Conservation (phyloP, 2,888 invertebrate species). For the Didymodactylos carnosus region DNA sequence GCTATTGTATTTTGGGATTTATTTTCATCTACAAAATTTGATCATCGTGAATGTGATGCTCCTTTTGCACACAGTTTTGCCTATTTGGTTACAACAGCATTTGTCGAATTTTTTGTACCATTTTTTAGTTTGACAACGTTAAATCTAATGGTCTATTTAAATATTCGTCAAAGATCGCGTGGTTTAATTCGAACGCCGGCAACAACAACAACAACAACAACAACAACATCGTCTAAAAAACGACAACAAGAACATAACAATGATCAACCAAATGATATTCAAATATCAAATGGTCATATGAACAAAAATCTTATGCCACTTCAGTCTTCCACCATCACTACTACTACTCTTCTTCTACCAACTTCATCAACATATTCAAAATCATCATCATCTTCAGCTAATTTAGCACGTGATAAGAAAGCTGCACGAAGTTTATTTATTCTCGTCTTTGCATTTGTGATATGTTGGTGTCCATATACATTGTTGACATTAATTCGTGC, state of each 20-base stretch:
- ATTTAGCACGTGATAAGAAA: constrained; percentile 15
- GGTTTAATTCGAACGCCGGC: constrained; percentile 13
- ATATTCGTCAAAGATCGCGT: constrained; percentile 17
- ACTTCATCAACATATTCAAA: background rate
- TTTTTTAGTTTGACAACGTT: constrained; percentile 17
- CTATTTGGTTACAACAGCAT: constrained; percentile 17
- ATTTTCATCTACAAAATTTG: constrained; percentile 15
- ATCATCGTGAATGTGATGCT: constrained; percentile 17
- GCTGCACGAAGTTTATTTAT: constrained; percentile 19
- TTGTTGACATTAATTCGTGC: constrained; percentile 18
- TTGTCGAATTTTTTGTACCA: constrained; percentile 19
- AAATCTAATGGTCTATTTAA: constrained; percentile 19
- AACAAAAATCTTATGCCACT: background rate
- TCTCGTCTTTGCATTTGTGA: constrained; percentile 19
- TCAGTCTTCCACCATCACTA: no score
- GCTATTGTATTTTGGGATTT: constrained; percentile 19
- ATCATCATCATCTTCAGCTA: background rate
- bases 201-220: no score
- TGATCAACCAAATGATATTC: background rate
- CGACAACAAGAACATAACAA: background rate
- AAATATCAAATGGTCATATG: background rate
- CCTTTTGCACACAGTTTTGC: constrained; percentile 17
- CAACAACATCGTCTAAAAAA: no score
- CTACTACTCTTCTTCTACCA: no score
- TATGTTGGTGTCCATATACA: constrained; percentile 21